Conservation (phyloP, 2,113 vertebrate genomes). For the Anhinga rufa region DNA sequence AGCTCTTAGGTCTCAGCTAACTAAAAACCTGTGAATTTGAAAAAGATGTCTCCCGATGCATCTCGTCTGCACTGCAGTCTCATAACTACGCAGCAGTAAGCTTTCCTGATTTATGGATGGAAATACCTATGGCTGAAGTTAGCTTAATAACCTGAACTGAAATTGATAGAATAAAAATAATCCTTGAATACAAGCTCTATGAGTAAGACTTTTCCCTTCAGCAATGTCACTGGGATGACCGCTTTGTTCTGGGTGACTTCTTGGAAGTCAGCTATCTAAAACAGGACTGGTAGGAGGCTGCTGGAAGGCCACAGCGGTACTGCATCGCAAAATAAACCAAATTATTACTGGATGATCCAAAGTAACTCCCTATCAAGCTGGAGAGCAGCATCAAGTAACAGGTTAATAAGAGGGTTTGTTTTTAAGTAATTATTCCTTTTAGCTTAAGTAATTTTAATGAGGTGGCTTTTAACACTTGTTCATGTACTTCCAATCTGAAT, state of each 20-base stretch:
- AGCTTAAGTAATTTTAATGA: background rate
- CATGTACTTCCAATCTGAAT: background rate
- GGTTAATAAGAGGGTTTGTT: background rate
- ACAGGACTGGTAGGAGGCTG: background rate
- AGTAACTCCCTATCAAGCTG: background rate
- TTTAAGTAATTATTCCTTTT: background rate
- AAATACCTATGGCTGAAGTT: background rate
- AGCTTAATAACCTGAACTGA: background rate
- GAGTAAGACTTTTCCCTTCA: background rate
- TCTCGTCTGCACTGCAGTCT: background rate
- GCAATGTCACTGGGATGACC: background rate
- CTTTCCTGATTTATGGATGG: background rate
- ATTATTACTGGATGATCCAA: background rate
- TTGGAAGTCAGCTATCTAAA: background rate
- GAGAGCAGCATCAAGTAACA: background rate
- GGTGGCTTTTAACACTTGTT: constrained; percentile 6
- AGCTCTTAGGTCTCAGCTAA: background rate
- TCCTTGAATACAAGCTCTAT: background rate
- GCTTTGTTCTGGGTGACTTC: background rate
- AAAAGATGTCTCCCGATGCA: background rate
- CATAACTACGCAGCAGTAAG: background rate
- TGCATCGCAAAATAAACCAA: background rate
- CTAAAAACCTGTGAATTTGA: background rate
- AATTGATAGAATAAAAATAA: background rate
- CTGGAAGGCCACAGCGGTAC: background rate